Evolutionary conservation across 2,888 invertebrate genomes (phyloP).

Genomic region (Odontothrips loti): DNA sequence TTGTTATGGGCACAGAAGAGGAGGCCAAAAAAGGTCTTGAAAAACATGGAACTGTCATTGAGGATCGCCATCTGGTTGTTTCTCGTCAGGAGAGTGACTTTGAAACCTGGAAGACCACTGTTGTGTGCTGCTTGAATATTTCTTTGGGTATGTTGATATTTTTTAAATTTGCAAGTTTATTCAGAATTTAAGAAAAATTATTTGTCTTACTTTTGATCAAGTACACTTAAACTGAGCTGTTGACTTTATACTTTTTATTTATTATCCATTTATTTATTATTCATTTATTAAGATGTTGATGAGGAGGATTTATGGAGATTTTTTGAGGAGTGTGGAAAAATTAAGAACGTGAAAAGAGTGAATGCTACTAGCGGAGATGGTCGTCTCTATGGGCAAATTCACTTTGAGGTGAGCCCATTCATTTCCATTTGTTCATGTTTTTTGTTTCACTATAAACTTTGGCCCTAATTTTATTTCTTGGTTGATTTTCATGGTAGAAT

Average conservation of each 20-base stretch:
- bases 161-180: background rate
- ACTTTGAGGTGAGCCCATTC: background rate
- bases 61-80: background rate
- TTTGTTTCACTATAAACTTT: background rate
- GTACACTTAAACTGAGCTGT: no score
- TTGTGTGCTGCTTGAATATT: background rate
- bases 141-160: background rate
- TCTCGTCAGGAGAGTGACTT: slow-evolving; percentile 10
- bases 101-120: background rate
- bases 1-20: slow-evolving; percentile 8
- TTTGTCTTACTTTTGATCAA: background rate
- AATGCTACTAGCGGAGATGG: slow-evolving; percentile 12
- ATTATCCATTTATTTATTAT: no score
- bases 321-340: slow-evolving; percentile 18
- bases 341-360: slow-evolving; percentile 8
- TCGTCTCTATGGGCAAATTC: background rate
- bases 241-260: no score
- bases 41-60: slow-evolving; percentile 15
- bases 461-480: background rate
- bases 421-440: background rate
- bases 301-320: slow-evolving; percentile 12
- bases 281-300: background rate
- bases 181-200: background rate
- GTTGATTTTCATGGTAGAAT: background rate
- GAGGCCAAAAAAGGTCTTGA: slow-evolving; percentile 16